phyloP scores from a whole-genome alignment of 2,888 invertebrate genomes.

The Thera obeliscata region DNA sequence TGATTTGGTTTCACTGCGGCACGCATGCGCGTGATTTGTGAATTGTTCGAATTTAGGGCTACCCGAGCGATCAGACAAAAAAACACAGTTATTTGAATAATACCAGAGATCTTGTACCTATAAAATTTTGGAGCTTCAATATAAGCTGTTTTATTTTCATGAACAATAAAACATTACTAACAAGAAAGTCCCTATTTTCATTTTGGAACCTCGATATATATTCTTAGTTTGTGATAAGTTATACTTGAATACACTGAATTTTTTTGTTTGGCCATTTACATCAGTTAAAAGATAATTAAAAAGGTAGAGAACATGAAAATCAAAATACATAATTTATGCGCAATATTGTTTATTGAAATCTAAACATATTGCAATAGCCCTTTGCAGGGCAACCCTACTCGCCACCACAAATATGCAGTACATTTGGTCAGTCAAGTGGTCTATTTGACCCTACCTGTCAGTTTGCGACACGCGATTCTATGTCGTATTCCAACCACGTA shows the following conservation, averaged over 20 bases:
- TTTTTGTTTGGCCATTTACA: too few species aligned
- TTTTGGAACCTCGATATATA: too few species aligned
- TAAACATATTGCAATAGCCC: conserved; percentile 27
- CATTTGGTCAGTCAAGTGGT: conserved; percentile 35
- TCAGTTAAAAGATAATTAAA: too few species aligned
- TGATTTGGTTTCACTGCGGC: conserved; percentile 65
- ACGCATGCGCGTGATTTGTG: conserved; percentile 57
- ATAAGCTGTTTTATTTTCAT: too few species aligned
- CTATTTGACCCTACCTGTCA: conserved; percentile 35
- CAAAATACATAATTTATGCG: not conserved
- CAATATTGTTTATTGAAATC: not conserved
- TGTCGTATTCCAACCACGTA: conserved; percentile 29
- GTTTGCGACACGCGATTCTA: conserved; percentile 22
- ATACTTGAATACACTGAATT: too few species aligned
- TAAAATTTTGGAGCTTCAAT: too few species aligned
- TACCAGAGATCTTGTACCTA: too few species aligned
- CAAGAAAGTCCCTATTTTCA: too few species aligned
- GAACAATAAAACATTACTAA: too few species aligned
- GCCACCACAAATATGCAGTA: conserved; percentile 41
- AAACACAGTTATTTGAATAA: too few species aligned
- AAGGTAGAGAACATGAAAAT: not conserved
- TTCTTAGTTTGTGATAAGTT: too few species aligned
- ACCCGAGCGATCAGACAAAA: conserved; percentile 13
- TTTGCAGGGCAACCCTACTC: conserved; percentile 30
- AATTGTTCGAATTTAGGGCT: conserved; percentile 42